phyloP scores from a whole-genome alignment of 2,888 invertebrate species.

The Tyria jacobaeae region DNA sequence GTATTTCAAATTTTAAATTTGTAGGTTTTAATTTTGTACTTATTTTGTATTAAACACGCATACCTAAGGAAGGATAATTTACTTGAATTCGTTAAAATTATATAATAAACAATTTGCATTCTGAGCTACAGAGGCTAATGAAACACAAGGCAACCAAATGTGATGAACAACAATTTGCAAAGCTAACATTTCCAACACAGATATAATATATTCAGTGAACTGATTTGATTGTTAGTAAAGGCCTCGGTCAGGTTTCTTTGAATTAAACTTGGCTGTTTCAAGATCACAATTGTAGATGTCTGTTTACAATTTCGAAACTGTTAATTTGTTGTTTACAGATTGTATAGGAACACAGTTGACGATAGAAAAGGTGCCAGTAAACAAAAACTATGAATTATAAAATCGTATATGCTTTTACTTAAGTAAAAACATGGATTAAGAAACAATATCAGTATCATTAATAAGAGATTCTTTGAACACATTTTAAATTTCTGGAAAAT shows the following conservation, averaged over 20 bases:
- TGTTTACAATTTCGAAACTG: slow-evolving; percentile 25
- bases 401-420: no score
- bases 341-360: slow-evolving; percentile 9
- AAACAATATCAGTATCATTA: no score
- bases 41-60: no score
- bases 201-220: slow-evolving; percentile 28
- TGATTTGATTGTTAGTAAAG: slow-evolving; percentile 20
- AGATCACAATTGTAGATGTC: slow-evolving; percentile 20
- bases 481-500: no score
- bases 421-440: no score
- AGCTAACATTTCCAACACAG: slow-evolving; percentile 20
- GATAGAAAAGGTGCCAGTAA: not conserved
- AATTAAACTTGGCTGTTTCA: slow-evolving; percentile 16
- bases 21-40: no score
- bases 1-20: no score
- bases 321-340: slow-evolving; percentile 16
- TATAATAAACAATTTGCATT: slow-evolving; percentile 26
- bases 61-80: no score
- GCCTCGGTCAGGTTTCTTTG: slow-evolving; percentile 18
- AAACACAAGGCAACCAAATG: slow-evolving; percentile 24
- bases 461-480: no score
- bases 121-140: slow-evolving; percentile 16
- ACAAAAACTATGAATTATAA: not conserved
- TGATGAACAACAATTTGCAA: slow-evolving; percentile 20
- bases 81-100: not conserved